Percentiles rank a stretch among this genome's conserved stretches.
These are phyloP conservation scores for Poecilia velifera DNA, from an alignment of 2,797 vertebrate genomes.

Conservation along the genomic window DNA sequence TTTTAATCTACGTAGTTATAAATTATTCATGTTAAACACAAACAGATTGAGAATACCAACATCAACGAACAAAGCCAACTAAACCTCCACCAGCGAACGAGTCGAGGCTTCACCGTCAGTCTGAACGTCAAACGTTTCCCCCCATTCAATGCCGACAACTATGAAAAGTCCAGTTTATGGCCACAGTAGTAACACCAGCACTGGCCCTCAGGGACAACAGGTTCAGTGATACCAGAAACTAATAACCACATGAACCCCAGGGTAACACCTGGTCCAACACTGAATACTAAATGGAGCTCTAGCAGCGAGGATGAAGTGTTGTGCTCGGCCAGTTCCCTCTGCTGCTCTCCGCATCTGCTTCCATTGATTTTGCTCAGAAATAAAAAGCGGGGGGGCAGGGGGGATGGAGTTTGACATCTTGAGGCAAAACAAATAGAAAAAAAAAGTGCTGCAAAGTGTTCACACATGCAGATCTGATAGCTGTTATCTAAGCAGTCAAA, in stretches of 20 bases:
- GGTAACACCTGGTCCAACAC: slow-evolving; percentile 28
- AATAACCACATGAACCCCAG: slow-evolving; percentile 38
- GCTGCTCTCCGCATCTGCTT: slow-evolving; percentile 15
- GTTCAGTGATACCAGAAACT: slow-evolving; percentile 47
- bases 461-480: background rate
- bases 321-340: slow-evolving; percentile 15
- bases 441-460: background rate
- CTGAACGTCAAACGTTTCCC: background rate
- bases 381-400: background rate
- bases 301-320: slow-evolving; percentile 25
- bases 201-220: slow-evolving; percentile 44
- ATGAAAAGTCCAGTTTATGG: slow-evolving; percentile 28
- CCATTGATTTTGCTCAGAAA: slow-evolving; percentile 45
- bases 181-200: slow-evolving; percentile 27
- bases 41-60: background rate
- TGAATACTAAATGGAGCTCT: slow-evolving; percentile 27
- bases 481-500: background rate
- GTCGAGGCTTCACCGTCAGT: background rate
- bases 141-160: slow-evolving; percentile 14
- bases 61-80: background rate
- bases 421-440: slow-evolving; percentile 24
- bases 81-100: background rate
- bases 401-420: slow-evolving; percentile 6
- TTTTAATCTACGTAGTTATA: background rate
- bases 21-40: background rate